These are phyloP conservation scores for Picus viridis DNA, from an alignment of 2,797 vertebrate genomes.

Conservation along the genomic window DNA sequence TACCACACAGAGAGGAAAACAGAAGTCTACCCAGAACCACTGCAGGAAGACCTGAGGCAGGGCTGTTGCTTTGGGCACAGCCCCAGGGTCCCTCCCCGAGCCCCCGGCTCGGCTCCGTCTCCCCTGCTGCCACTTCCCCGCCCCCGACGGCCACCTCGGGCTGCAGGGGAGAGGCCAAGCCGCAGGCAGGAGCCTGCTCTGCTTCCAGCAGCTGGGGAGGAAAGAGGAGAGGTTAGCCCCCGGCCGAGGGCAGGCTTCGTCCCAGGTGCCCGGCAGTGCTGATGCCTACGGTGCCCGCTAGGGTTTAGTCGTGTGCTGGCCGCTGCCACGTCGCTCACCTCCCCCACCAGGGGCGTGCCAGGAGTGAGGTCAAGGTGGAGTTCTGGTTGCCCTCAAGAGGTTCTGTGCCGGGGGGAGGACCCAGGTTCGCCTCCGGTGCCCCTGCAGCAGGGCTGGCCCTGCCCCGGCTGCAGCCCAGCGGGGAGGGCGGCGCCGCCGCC, in stretches of 20 bases:
- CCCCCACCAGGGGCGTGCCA: slow-evolving; percentile 64
- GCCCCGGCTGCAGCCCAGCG: slow-evolving; percentile 40
- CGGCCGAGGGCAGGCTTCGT: slow-evolving; percentile 3
- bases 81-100: neutral
- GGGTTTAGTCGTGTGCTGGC: slow-evolving; percentile 61
- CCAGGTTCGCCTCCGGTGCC: slow-evolving; percentile 14
- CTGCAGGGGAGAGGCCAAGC: slow-evolving; percentile 3
- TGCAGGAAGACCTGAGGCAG: neutral
- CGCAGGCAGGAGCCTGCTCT: slow-evolving; percentile 27
- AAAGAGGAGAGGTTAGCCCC: slow-evolving; percentile 62
- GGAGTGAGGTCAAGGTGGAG: slow-evolving; percentile 71
- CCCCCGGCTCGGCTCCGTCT: neutral
- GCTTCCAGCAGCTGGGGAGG: slow-evolving; percentile 12
- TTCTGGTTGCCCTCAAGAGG: slow-evolving; percentile 32
- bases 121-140: neutral
- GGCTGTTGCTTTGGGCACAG: neutral
- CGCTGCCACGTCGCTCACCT: slow-evolving; percentile 37
- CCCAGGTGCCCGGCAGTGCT: slow-evolving; percentile 58
- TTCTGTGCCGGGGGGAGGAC: slow-evolving; percentile 19
- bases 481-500: slow-evolving; percentile 34
- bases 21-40: neutral
- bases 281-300: slow-evolving; percentile 64
- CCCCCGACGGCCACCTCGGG: neutral
- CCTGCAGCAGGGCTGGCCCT: neutral
- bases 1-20: neutral